phyloP scores from a whole-genome alignment of 2,113 vertebrate genomes.

The Limnothrissa miodon region DNA sequence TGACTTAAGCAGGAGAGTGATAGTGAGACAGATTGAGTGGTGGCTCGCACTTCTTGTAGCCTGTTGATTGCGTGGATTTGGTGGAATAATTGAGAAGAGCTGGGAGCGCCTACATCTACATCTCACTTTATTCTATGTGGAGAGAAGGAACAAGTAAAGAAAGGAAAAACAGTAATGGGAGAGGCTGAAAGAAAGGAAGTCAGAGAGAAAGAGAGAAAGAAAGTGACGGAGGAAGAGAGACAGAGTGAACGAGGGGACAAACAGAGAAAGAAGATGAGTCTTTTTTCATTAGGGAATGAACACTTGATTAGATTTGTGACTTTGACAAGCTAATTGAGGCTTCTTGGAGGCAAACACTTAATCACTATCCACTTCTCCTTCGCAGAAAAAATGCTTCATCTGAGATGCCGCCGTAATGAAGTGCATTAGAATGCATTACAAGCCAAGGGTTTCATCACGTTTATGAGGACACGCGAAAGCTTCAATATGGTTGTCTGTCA shows the following conservation, averaged over 20 bases:
- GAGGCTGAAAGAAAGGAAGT: neutral
- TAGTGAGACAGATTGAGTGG: too few relatives aligned
- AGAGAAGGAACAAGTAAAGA: neutral
- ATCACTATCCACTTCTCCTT: constrained; percentile 62
- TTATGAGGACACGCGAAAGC: constrained; percentile 41
- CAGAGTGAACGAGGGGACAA: neutral
- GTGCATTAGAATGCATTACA: constrained; percentile 66
- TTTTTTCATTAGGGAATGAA: constrained; percentile 59
- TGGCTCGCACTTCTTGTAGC: constrained; percentile 39
- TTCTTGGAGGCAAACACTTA: constrained; percentile 67
- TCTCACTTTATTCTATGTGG: neutral
- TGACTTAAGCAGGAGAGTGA: neutral
- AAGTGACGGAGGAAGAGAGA: constrained; percentile 35
- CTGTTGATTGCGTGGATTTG: neutral
- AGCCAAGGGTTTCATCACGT: constrained; percentile 39
- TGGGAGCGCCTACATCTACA: neutral
- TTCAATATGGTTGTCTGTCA: constrained; percentile 57
- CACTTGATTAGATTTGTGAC: constrained; percentile 73
- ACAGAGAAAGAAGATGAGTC: constrained; percentile 35
- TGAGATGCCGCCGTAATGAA: constrained; percentile 68
- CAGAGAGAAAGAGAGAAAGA: neutral
- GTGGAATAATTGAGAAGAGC: neutral
- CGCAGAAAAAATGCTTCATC: constrained; percentile 58
- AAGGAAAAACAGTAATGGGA: neutral
- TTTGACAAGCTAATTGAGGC: constrained; percentile 76